Percentiles rank a stretch among this genome's conserved stretches.
phyloP scores from a whole-genome alignment of 2,888 invertebrate species.

The Temnothorax ravouxi region DNA sequence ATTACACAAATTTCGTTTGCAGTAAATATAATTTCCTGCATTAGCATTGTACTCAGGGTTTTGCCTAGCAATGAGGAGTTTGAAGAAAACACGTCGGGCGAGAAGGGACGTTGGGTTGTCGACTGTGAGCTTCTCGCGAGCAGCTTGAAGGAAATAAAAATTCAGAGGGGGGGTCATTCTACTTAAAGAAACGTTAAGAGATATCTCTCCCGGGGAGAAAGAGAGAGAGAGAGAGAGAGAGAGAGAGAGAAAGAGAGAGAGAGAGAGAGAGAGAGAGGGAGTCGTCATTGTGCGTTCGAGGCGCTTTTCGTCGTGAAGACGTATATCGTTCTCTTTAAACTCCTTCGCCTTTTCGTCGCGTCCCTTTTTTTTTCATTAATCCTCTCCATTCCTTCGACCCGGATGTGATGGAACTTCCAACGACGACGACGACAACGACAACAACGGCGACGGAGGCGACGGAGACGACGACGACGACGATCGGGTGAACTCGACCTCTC shows the following conservation, averaged over 20 bases:
- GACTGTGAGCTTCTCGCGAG: constrained; percentile 21
- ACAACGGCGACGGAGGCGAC: constrained; percentile 6
- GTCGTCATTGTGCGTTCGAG: constrained; percentile 37
- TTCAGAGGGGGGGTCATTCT: constrained; percentile 46
- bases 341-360: constrained; percentile 32
- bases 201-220: background rate
- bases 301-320: constrained; percentile 47
- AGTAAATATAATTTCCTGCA: constrained; percentile 18
- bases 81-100: constrained; percentile 19
- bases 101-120: constrained; percentile 6
- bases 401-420: constrained; percentile 61
- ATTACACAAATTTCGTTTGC: constrained; percentile 12
- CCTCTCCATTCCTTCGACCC: constrained; percentile 41
- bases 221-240: too few species aligned
- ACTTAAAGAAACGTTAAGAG: constrained; percentile 49
- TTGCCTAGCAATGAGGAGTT: background rate
- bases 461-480: background rate
- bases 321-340: constrained; percentile 50
- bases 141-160: constrained; percentile 53
- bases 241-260: too few species aligned
- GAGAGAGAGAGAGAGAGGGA: too few species aligned
- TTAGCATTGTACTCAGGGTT: background rate
- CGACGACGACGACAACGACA: constrained; percentile 37
- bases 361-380: constrained; percentile 13
- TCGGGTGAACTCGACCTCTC: constrained; percentile 55